phyloP scores from a whole-genome alignment of 2,113 vertebrate genomes.

The Callithrix jacchus region DNA sequence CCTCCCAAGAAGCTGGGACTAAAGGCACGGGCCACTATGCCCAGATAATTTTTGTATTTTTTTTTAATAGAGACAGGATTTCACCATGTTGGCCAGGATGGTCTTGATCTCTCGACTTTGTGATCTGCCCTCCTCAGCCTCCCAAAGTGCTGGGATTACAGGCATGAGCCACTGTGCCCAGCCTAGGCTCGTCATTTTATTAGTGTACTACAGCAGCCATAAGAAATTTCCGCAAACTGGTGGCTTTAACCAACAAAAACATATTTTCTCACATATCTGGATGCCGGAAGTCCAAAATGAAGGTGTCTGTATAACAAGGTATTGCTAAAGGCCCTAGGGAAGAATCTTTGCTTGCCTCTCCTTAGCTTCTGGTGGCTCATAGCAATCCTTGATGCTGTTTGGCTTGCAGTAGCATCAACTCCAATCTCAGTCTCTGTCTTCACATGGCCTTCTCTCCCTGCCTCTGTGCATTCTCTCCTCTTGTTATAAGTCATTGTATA shows the following conservation, averaged over 20 bases:
- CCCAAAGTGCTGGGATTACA: too few species aligned
- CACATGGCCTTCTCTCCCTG: background rate
- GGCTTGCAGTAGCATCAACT: background rate
- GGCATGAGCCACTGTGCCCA: too few species aligned
- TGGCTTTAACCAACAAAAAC: background rate
- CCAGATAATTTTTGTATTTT: too few species aligned
- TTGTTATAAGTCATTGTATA: background rate
- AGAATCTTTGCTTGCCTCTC: background rate
- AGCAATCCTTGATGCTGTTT: background rate
- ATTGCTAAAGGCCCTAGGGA: background rate
- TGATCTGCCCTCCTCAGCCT: too few species aligned
- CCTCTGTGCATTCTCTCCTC: background rate
- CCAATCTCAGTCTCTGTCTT: background rate
- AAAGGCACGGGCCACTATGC: fast-evolving
- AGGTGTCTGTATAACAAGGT: background rate
- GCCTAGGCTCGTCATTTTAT: background rate
- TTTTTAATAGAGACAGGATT: too few species aligned
- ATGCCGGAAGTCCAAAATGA: background rate
- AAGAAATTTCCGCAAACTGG: background rate
- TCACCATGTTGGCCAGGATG: too few species aligned
- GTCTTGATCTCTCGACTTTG: too few species aligned
- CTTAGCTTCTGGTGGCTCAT: background rate
- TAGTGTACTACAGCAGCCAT: background rate
- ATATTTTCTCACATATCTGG: background rate
- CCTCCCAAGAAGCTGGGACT: too few species aligned